These are phyloP conservation scores for Quadriops clusia DNA, from an alignment of 2,888 invertebrate genomes.

Conservation along the genomic window DNA sequence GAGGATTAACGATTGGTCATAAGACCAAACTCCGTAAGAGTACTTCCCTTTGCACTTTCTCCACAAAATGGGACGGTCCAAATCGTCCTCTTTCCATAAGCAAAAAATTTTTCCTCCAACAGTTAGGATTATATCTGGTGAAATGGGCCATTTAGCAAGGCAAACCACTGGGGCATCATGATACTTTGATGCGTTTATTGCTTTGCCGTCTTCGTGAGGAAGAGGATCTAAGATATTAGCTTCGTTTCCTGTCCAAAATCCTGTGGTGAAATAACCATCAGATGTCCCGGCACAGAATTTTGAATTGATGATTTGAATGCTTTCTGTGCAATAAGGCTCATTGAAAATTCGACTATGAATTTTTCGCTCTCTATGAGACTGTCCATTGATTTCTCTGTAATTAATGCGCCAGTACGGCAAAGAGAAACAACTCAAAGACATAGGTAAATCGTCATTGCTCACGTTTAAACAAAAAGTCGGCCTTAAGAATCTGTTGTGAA, in stretches of 20 bases:
- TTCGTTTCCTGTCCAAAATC: conserved; percentile 56
- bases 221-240: conserved; percentile 45
- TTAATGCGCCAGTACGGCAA: no score
- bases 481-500: conserved; percentile 47
- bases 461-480: no score
- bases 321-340: no score
- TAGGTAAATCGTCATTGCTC: no score
- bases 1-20: no score
- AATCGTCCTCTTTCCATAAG: conserved; percentile 42
- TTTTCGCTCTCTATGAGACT: no score
- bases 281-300: conserved; percentile 23
- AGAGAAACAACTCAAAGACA: no score
- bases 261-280: conserved; percentile 25
- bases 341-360: no score
- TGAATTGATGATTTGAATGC: conserved; percentile 6
- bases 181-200: conserved; percentile 40
- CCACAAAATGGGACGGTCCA: conserved; percentile 53
- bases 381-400: no score
- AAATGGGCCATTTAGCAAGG: conserved; percentile 49
- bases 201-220: conserved; percentile 42
- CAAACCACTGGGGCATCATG: conserved; percentile 60
- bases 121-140: conserved; percentile 50
- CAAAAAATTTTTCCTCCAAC: conserved; percentile 28
- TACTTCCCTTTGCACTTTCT: no score
- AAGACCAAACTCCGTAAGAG: no score